Evolutionary conservation across 2,888 invertebrate genomes (phyloP), one percentile per base, ranked within the genome.

Genomic region (Cryptus viduatorius): DNA sequence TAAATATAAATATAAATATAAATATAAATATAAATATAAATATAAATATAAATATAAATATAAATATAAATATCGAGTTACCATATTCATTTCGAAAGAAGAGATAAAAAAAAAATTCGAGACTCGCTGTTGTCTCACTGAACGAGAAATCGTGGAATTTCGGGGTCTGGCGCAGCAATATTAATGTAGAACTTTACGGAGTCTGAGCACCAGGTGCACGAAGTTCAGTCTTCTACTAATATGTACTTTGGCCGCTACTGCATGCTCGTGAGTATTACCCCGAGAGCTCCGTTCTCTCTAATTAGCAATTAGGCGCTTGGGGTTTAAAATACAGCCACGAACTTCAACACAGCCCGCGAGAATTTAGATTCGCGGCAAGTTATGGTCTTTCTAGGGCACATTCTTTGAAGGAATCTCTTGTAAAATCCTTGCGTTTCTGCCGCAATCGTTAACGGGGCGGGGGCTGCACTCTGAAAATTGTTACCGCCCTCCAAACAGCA

Each of bases 251-350:
- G 64, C 10, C 14, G 61, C 48, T 31, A 72, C 48, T 42, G 50
- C 31, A 31, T 50, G 71, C 77, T 80, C 80, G 81, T 59, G 79
- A 79, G 83, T 81, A 84, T 69, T 87, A 85, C 81, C 86, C 84
- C 3, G 37, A 37, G 83, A 89, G 64, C 81, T 73, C 78, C 84
- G 82, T 90, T 89, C 89, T 91, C 89, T 88, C 88, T 89, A 91
- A 90, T 91, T 90, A 90, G 90, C 90, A 91, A 90, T 90, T 90
- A 90, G 88, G 85, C 86, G 81, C 85, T 85, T 86, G 81, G 81
- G 77, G 64, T 72, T 46, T 77, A 73, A 68, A 59, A 46, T 56
- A 72, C 73, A 53, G 79, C 50, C 48, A 67, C 80, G 80, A 80
- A 77, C 44, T 80, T 76, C 42, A 69, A 69, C 68, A 24, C n/a